These are phyloP conservation scores for Corydoras sp. DNA, from an alignment of 2,113 vertebrate genomes.

Conservation along the genomic window DNA sequence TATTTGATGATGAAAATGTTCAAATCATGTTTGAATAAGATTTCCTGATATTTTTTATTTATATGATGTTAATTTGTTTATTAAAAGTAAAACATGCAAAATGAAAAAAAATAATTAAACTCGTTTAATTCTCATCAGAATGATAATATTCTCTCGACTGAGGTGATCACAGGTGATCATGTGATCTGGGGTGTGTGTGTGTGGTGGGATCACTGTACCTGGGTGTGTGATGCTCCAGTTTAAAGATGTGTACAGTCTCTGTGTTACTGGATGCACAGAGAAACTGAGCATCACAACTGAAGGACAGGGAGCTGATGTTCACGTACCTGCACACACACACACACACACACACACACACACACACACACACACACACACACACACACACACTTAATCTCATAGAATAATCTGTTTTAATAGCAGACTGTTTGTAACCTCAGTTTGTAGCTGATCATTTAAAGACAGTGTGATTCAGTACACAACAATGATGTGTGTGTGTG, in stretches of 20 bases:
- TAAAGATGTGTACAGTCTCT: constrained; percentile 92
- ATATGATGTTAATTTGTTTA: no score
- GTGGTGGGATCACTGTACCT: constrained; percentile 59
- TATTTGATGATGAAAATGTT: no score
- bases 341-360: constrained; percentile 32
- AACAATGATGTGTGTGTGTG: no score
- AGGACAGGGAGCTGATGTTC: constrained; percentile 87
- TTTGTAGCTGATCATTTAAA: no score
- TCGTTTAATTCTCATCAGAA: no score
- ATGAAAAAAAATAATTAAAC: no score
- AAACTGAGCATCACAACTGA: constrained; percentile 89
- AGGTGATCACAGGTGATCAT: neutral
- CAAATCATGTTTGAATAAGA: no score
- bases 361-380: neutral
- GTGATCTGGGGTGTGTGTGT: neutral
- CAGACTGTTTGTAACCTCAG: no score
- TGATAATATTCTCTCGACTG: no score
- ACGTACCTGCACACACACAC: constrained; percentile 77
- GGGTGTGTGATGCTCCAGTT: constrained; percentile 75
- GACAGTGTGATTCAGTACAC: no score
- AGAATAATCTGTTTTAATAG: neutral
- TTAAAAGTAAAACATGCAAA: no score
- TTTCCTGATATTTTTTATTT: no score
- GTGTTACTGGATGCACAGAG: constrained; percentile 96
- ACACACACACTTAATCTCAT: neutral